These are phyloP conservation scores for Psephotus haematonotus DNA, from an alignment of 2,113 vertebrate genomes.

Conservation along the genomic window DNA sequence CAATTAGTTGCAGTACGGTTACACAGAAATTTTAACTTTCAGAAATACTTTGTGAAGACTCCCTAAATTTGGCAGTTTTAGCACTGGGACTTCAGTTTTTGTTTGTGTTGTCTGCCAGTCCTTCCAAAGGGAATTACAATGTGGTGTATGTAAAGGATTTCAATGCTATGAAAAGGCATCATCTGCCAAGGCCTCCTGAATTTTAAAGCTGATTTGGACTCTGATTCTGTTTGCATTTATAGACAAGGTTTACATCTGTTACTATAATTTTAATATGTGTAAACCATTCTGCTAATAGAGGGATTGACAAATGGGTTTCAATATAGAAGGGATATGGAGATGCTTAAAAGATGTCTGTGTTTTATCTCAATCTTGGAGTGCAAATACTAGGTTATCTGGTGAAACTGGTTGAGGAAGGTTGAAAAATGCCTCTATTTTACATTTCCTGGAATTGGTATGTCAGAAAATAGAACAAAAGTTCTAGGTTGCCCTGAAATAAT, in stretches of 20 bases:
- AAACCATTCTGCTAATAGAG: not conserved
- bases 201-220: not conserved
- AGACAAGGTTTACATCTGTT: not conserved
- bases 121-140: not conserved
- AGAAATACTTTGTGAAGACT: not conserved
- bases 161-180: not conserved
- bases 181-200: not conserved
- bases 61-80: not conserved
- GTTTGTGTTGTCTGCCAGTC: not conserved
- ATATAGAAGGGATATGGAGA: not conserved
- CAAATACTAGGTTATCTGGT: not conserved
- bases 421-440: not conserved
- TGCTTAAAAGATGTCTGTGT: not conserved
- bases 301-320: not conserved
- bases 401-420: not conserved
- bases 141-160: not conserved
- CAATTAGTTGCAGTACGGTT: not conserved
- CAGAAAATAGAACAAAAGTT: not conserved
- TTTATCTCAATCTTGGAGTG: not conserved
- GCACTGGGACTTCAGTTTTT: not conserved
- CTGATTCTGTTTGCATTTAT: not conserved
- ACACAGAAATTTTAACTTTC: not conserved
- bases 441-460: not conserved
- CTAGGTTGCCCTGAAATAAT: not conserved
- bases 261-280: not conserved